These are phyloP conservation scores for Cheilosia scutellata DNA, from an alignment of 2,888 invertebrate species.

Conservation along the genomic window DNA sequence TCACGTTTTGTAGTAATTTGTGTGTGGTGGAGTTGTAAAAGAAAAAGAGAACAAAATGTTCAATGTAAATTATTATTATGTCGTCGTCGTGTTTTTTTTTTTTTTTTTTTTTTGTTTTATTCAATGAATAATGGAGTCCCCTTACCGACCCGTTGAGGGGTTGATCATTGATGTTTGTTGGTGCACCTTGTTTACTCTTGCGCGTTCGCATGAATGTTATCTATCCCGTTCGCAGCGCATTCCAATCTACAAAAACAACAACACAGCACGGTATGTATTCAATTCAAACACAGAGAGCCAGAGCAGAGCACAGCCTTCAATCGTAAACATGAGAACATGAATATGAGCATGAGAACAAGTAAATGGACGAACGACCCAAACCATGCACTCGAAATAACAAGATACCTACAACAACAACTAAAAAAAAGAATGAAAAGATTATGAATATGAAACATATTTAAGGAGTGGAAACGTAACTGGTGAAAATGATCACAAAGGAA, in stretches of 20 bases:
- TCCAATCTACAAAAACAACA: constrained; percentile 71
- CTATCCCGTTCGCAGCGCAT: constrained; percentile 63
- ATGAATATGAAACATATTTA: constrained; percentile 32
- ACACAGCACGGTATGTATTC: not conserved
- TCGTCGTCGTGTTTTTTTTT: constrained; percentile 23
- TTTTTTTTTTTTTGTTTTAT: constrained; percentile 44
- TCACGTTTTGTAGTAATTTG: constrained; percentile 4
- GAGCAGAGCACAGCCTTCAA: not conserved
- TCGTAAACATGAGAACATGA: not conserved
- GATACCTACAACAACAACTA: not conserved
- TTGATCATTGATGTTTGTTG: constrained; percentile 8
- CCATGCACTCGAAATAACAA: constrained; percentile 18
- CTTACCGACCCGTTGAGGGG: constrained; percentile 26
- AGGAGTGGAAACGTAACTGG: constrained; percentile 27
- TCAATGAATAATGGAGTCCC: constrained; percentile 42
- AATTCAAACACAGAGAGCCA: not conserved
- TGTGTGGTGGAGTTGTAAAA: constrained; percentile 1
- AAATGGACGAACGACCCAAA: constrained; percentile 35
- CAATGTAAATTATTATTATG: constrained; percentile 46
- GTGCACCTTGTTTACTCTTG: constrained; percentile 60
- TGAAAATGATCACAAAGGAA: constrained; percentile 5
- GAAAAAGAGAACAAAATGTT: constrained; percentile 17
- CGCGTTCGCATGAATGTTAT: constrained; percentile 46
- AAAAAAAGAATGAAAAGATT: constrained; percentile 11
- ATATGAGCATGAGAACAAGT: constrained; percentile 8